phyloP scores from a whole-genome alignment of 2,888 invertebrate species.

The Parnassius mnemosyne region DNA sequence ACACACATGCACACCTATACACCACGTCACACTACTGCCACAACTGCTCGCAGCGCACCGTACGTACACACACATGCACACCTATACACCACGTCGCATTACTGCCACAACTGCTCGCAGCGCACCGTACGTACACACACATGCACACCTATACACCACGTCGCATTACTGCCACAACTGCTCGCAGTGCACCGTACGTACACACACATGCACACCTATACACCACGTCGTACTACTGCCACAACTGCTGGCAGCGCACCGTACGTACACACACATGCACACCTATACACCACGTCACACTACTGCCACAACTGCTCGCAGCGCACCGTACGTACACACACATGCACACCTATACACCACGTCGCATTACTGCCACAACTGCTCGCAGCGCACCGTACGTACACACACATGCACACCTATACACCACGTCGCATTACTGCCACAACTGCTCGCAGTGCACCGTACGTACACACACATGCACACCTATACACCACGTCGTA shows the following conservation, averaged over 20 bases:
- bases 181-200: constrained; percentile 78
- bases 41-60: too few relatives aligned
- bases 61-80: too few relatives aligned
- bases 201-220: background rate
- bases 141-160: constrained; percentile 67
- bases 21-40: too few relatives aligned
- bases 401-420: background rate
- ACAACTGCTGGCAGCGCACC: background rate
- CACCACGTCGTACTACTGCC: background rate
- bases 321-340: constrained; percentile 68
- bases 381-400: constrained; percentile 82
- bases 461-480: constrained; percentile 43
- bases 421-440: too few relatives aligned
- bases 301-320: constrained; percentile 75
- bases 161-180: constrained; percentile 93
- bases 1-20: too few relatives aligned
- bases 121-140: too few relatives aligned
- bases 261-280: constrained; percentile 44
- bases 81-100: too few relatives aligned
- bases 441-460: background rate
- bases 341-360: constrained; percentile 79
- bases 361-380: constrained; percentile 46
- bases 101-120: too few relatives aligned
- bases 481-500: too few relatives aligned
- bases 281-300: background rate